Evolutionary conservation across 1,140 invertebrate genomes (phyloP).

Genomic region (Orchesella cincta): DNA sequence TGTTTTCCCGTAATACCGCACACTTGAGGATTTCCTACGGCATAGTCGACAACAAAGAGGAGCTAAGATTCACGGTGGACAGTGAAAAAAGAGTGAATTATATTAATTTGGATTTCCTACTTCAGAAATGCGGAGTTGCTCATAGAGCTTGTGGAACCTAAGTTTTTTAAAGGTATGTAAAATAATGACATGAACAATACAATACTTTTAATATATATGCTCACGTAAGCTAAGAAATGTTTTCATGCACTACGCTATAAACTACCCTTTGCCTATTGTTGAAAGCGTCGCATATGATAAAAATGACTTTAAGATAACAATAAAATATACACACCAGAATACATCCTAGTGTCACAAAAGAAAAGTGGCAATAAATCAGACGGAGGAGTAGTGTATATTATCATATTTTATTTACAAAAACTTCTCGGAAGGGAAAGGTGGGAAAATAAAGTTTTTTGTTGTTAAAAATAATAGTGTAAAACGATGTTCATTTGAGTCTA

Average conservation of each 20-base stretch:
- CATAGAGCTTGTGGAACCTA: constrained; percentile 17
- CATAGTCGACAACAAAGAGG: background rate
- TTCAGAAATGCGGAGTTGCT: constrained; percentile 9
- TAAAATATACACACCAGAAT: background rate
- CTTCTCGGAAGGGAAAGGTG: constrained; percentile 26
- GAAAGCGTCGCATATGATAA: background rate
- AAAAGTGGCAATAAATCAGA: constrained; percentile 5
- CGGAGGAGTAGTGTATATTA: background rate
- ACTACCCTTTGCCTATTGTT: background rate
- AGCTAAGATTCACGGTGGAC: constrained; percentile 4
- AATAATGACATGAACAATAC: background rate
- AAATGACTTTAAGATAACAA: background rate
- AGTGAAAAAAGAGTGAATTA: background rate
- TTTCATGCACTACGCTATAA: background rate
- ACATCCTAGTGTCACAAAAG: background rate
- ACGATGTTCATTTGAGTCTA: background rate
- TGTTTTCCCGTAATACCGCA: too few species aligned
- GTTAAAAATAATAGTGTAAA: background rate
- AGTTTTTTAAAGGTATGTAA: constrained; percentile 16
- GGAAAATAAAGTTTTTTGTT: background rate
- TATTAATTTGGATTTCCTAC: constrained; percentile 1
- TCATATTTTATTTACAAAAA: background rate
- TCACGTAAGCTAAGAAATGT: background rate
- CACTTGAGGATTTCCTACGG: background rate
- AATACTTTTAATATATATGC: background rate